Percentiles rank a stretch among this genome's conserved stretches.
These are phyloP conservation scores for Dichetophora obliterata DNA, from an alignment of 2,888 invertebrate species.

Conservation along the genomic window DNA sequence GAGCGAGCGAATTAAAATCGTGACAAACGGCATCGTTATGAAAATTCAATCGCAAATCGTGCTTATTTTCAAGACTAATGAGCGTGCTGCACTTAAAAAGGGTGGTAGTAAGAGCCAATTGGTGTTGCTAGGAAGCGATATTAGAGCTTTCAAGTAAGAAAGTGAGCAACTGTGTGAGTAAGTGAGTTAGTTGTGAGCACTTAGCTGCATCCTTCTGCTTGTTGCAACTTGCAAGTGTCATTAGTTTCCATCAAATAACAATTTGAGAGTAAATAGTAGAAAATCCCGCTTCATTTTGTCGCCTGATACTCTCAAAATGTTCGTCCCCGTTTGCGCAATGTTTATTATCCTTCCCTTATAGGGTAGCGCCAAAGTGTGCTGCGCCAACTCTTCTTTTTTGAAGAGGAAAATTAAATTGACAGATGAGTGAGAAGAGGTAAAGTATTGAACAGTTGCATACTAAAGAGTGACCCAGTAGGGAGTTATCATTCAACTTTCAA, in stretches of 20 bases:
- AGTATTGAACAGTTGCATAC: too few species aligned
- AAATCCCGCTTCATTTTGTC: neutral
- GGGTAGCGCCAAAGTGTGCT: too few species aligned
- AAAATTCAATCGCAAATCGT: neutral
- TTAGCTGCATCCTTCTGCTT: neutral
- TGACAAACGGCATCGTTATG: conserved; percentile 15
- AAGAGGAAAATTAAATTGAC: neutral
- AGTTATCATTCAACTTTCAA: too few species aligned
- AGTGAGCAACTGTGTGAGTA: too few species aligned
- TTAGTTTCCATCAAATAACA: conserved; percentile 28
- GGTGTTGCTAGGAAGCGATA: too few species aligned
- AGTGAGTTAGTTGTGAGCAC: too few species aligned
- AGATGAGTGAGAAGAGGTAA: neutral
- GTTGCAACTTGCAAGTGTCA: neutral
- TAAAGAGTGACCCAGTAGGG: too few species aligned
- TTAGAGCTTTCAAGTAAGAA: too few species aligned
- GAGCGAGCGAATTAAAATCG: neutral
- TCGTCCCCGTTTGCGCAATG: too few species aligned
- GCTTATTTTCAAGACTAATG: conserved; percentile 4
- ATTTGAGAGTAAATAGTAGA: conserved; percentile 6
- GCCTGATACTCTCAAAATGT: neutral
- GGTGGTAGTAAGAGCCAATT: neutral
- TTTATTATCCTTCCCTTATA: too few species aligned
- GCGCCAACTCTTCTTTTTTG: neutral
- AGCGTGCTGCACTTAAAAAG: neutral